Base-by-base conservation (phyloP, 1,140 invertebrate species). In the Argopecten irradians region DNA sequence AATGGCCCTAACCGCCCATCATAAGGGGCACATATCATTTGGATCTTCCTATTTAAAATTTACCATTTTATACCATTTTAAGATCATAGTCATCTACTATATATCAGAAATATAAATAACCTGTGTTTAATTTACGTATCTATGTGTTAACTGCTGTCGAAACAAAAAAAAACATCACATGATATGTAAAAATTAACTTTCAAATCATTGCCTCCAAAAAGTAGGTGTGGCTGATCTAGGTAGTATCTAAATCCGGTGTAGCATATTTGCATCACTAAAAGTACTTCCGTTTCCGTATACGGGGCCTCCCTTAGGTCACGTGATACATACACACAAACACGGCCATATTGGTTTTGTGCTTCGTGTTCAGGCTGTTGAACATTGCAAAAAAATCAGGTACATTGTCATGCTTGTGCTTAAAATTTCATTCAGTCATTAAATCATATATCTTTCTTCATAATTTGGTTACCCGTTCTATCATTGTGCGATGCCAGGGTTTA, bases 341-440 rank as follows among this genome's bases (percentile, higher is more conserved):
- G 89, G 91, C 91, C 91, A 91, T 91, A 91, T 91, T 91, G 91
- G 91, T 91, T 91, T 90, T 89, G 71, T 87, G 87, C 88, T 90
- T 91, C 91, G 89, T 90, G 89, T 89, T 90, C 89, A 89, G 71
- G 84, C 84, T 83, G 82, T 55, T 89, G 36, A 89, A 89, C 85
- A 85, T 71, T 41, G 36, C 43, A 41, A 41, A 86, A 34, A 34
- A 33, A 86, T 36, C 41, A 41, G 34, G 41, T 35, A 39, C 55
- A 39, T 22, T 71, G 55, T 86, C 33, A 34, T 86, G 32, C 34
- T 84, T 85, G 36, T 36, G 82, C 86, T 32, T 86, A 16, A 36
- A 13, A 19, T 33, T 14, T 84, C 22, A 41, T 33, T n/a, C 34
- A 84, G 34, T 36, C 28, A 35, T 35, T n/a, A 84, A 41, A 36